Evolutionary conservation across 2,113 vertebrate species (phyloP), one percentile per base, ranked within the genome.

Genomic region (Coregonus clupeaformis): DNA sequence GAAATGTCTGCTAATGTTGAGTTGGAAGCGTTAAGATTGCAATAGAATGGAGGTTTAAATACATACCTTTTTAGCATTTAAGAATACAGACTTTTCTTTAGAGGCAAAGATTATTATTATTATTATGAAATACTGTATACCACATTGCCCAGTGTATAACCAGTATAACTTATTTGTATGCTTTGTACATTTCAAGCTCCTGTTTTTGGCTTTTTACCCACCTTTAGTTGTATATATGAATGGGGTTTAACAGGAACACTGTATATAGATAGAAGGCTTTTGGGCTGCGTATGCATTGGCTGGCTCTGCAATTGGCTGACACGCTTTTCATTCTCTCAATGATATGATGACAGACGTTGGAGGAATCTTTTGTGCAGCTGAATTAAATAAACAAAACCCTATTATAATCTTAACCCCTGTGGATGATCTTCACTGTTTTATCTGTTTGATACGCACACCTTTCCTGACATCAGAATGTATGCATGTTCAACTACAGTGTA

Each of bases 211-310:
- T 49, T 82, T 83, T 79, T 77, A 67, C 16, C 47, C n/a, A 76
- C 57, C 13, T 71, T 76, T 81, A 52, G 78, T 67, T 42, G 36
- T 89, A 82, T 70, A 85, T 81, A 87, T 68, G 67, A 79, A 14
- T 69, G 64, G 69, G 22, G 62, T 72, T 30, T 69, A 71, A 11
- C 68, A 29, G 72, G 74, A 84, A 81, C 65, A 73, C 78, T 91
- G 89, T 92, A 89, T 42, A 89, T 82, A 90, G 78, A 75, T 59
- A 22, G 85, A 11, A 2, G 36, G 36, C 82, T 85, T 86, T 79
- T 86, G 84, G 74, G 57, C 80, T 77, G 73, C 68, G 25, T 71
- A 74, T 64, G 73, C 66, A 49, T 74, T 63, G 63, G 78, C 74
- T 66, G 68, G 62, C 74, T 80, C 22, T 75, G n/a, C 69, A 27